Percentiles rank a stretch among this genome's conserved stretches.
Evolutionary conservation across 2,888 invertebrate genomes (phyloP).

Genomic region (Mamestra brassicae): DNA sequence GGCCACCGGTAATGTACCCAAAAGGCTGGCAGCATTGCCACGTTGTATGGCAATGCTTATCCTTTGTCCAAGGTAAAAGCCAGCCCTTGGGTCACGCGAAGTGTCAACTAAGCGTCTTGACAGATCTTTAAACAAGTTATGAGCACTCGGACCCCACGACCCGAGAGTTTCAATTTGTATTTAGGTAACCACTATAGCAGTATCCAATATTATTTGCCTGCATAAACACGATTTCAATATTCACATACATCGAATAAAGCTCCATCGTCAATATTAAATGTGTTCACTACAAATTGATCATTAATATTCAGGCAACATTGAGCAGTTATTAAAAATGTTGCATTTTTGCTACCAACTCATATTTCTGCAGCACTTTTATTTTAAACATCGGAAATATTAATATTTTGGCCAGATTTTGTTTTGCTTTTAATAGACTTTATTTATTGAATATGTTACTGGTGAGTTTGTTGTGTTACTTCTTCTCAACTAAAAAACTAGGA

Average conservation of each 20-base stretch:
- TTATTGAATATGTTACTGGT: background rate
- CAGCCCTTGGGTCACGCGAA: too few species aligned
- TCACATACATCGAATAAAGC: background rate
- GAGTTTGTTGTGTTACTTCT: background rate
- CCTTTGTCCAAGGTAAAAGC: too few species aligned
- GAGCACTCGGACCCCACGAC: too few species aligned
- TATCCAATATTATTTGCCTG: background rate
- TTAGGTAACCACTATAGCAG: background rate
- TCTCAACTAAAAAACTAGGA: background rate
- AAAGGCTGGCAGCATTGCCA: too few species aligned
- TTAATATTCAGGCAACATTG: slow-evolving; percentile 24
- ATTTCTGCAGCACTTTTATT: slow-evolving; percentile 12
- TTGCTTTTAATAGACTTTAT: background rate
- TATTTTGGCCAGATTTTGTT: background rate
- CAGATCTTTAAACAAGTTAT: too few species aligned
- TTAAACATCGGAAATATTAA: background rate
- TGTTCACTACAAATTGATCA: slow-evolving; percentile 10
- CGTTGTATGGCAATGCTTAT: too few species aligned
- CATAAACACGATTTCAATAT: background rate
- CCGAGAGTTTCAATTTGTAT: too few species aligned
- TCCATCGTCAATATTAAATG: slow-evolving; percentile 12
- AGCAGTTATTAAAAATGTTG: slow-evolving; percentile 8
- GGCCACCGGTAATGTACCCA: too few species aligned
- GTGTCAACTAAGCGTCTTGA: too few species aligned
- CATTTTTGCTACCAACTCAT: slow-evolving; percentile 1